Base-by-base conservation (phyloP, 2,888 invertebrate genomes). In the Volucella inanis region DNA sequence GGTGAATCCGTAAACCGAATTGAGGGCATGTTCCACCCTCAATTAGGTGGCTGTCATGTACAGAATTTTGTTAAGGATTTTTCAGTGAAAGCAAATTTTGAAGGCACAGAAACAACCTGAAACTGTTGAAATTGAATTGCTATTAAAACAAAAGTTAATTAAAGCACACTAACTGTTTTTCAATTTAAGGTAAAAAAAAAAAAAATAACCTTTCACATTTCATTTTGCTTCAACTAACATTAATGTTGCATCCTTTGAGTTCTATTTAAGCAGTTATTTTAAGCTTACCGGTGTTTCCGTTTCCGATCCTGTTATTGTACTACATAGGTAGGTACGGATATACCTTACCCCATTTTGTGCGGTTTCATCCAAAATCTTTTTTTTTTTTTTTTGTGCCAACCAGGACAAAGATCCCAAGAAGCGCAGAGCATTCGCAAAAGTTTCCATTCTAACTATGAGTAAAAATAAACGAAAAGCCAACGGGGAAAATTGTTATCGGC, bases 401-500 rank as follows among this genome's bases (percentile, higher is more conserved):
- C 55, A 49, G 38, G 41, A 76, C 54, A 47, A 49, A 18, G 45
- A 38, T 22, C 10, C 12, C 55, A 45, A 22, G 38, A 52, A 50
- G 14, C 50, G 47, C 55, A 62, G 64, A 65, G 72, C 49, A 70
- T 67, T 72, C 41, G 72, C 49, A 80, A 65, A 84, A 76, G 70
- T 80, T 81, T 76, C 47, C 70, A 64, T 59, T 79, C 57, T 68
- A 74, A 59, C 52, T 75, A 52, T 64, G 47, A 75, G 15, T 50
- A 57, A 65, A 65, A 57, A 68, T 52, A 74, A 78, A 83, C 45
- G 74, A 55, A 79, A 75, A 72, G 54, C 57, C 64, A 59, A 57
- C 57, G 68, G 68, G n/a, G 70, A 74, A 79, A 83, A 84, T 76
- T 84, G 75, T 71, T 84, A 80, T 84, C 84, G 75, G 55, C 54